Evolutionary conservation across 2,113 vertebrate genomes (phyloP), one percentile per base, ranked within the genome.

Genomic region (Anser brachyrhynchus): DNA sequence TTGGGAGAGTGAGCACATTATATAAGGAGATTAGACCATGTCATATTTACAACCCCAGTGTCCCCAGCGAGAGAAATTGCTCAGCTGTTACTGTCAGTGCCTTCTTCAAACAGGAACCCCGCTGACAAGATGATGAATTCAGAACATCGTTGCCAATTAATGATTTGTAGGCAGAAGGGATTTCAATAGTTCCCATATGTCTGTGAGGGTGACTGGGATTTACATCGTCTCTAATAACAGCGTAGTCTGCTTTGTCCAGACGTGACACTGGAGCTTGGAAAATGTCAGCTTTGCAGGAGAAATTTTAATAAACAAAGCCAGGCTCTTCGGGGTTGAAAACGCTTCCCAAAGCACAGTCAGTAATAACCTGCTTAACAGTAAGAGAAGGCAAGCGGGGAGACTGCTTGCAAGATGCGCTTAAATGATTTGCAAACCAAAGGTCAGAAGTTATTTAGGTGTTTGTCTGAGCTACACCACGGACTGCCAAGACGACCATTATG

Each of bases 121-220:
- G 92, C 71, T 95, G 96, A 95, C 96, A 96, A 96, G 89, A 95
- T 95, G 84, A 97, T 93, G 90, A 92, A 97, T 96, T 95, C 90
- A 86, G 73, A 94, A 84, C 69, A 92, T 92, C 9, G 22, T 37
- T 93, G 78, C 83, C 95, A 96, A 93, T 96, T 95, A 97, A 94
- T 90, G 93, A 95, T 95, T 94, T 96, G 95, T 89, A 95, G 93
- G 94, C 95, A 96, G 84, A 94, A 96, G 87, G 74, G 91, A 91
- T 92, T 95, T 92, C 90, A 94, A 88, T 93, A 89, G 89, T 55
- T 94, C 84, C 87, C 95, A 87, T 91, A 93, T 93, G 93, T 95
- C 95, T 91, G 71, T 76, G 89, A 94, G 87, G 66, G 82, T 88
- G 64, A 90, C 86, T 92, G 70, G 80, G 75, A 93, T 94, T 97